Conservation (phyloP, 2,888 invertebrate genomes). For the Ormyrus nitidulus region DNA sequence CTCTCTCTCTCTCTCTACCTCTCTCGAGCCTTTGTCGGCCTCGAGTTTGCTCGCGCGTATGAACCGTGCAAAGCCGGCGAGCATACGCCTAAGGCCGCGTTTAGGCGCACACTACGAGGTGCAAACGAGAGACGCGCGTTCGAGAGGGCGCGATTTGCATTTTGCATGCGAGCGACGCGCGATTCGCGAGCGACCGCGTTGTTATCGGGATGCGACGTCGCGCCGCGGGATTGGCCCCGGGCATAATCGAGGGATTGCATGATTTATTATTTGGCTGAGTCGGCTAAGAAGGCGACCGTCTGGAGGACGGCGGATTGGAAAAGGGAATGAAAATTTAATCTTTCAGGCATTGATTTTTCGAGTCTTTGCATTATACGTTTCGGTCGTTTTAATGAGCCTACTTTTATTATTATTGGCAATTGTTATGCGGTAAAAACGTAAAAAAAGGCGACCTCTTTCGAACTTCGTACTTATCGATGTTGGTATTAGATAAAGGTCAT, state of each 20-base stretch:
- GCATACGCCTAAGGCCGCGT: constrained; percentile 3
- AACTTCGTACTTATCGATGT: no score
- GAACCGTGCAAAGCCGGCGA: constrained; percentile 15
- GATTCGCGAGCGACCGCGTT: not conserved
- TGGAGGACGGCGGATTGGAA: no score
- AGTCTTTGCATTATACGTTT: no score
- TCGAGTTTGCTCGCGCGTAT: constrained; percentile 17
- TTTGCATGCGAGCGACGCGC: not conserved
- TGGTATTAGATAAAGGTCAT: no score
- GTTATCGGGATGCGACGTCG: not conserved
- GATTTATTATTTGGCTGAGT: not conserved
- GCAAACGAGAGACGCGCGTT: constrained; percentile 17
- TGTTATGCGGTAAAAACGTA: no score
- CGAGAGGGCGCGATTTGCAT: constrained; percentile 21
- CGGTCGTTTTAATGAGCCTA: no score
- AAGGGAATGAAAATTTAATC: no score
- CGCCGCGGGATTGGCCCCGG: not conserved
- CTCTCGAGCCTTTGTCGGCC: constrained; percentile 17
- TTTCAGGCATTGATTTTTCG: no score
- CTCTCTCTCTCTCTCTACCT: not conserved
- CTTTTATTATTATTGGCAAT: no score
- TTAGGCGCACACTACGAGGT: not conserved
- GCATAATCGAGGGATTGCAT: not conserved
- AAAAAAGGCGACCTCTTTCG: no score
- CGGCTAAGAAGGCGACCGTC: no score